These are phyloP conservation scores for Charanyca ferruginea DNA, from an alignment of 2,888 invertebrate species.

Conservation along the genomic window DNA sequence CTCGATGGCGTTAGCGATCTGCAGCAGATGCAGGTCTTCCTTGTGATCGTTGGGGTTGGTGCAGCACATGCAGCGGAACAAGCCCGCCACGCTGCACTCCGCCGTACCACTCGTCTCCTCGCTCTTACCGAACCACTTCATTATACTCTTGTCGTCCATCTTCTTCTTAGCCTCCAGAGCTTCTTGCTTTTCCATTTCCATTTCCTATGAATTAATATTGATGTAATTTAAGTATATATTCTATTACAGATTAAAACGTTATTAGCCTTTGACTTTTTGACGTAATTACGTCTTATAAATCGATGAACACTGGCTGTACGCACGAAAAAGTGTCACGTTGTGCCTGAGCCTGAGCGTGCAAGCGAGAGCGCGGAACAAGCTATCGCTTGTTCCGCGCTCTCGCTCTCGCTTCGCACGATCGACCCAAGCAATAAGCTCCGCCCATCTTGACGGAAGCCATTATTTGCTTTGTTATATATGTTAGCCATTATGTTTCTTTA, in stretches of 20 bases:
- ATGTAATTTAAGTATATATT: background rate
- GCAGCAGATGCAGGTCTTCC: conserved; percentile 95
- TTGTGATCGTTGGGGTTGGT: conserved; percentile 96
- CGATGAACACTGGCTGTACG: no score
- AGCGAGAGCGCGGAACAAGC: no score
- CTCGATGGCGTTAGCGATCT: conserved; percentile 95
- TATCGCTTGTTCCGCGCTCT: no score
- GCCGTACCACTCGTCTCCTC: conserved; percentile 96
- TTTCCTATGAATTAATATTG: conserved; percentile 89
- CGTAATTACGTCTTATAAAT: no score
- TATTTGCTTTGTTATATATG: no score
- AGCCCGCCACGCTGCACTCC: conserved; percentile 95
- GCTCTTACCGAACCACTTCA: conserved; percentile 94
- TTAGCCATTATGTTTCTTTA: no score
- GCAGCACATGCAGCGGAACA: conserved; percentile 97
- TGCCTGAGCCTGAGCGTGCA: no score
- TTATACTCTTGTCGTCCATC: conserved; percentile 94
- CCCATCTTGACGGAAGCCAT: no score
- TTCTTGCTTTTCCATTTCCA: conserved; percentile 96
- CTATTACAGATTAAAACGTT: background rate
- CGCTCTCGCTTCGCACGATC: no score
- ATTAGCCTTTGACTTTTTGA: background rate
- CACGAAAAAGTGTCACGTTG: no score
- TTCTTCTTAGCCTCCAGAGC: conserved; percentile 95
- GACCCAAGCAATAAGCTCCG: no score